Evolutionary conservation across 2,113 vertebrate species (phyloP).

Genomic region (Cacatua alba): DNA sequence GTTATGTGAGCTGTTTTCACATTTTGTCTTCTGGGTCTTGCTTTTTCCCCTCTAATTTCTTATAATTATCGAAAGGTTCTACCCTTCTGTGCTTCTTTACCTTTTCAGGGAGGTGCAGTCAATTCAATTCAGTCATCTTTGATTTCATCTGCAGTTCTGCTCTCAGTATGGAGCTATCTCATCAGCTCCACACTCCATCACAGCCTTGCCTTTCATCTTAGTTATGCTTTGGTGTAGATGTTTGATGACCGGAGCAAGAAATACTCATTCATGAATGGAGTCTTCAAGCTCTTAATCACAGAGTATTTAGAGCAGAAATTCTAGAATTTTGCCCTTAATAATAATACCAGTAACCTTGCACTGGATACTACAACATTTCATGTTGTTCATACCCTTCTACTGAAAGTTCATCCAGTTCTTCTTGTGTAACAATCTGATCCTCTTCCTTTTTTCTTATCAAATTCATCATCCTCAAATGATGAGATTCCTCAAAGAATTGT

Average conservation of each 20-base stretch:
- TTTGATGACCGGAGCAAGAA: slow-evolving; percentile 6
- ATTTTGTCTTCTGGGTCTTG: neutral
- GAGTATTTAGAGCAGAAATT: neutral
- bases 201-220: slow-evolving; percentile 19
- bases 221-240: neutral
- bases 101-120: neutral
- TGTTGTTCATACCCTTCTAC: neutral
- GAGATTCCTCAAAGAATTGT: neutral
- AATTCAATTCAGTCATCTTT: neutral
- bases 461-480: neutral
- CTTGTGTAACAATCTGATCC: neutral
- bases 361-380: neutral
- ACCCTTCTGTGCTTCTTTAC: neutral
- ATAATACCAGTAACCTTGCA: neutral
- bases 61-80: neutral
- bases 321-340: neutral
- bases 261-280: neutral
- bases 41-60: neutral
- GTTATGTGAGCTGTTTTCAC: neutral
- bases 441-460: neutral
- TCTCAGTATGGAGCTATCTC: neutral
- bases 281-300: neutral
- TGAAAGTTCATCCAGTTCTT: neutral
- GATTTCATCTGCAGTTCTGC: neutral
- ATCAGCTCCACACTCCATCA: neutral